Conservation (phyloP, 2,888 invertebrate genomes). For the Ryuthela nishihirai region DNA sequence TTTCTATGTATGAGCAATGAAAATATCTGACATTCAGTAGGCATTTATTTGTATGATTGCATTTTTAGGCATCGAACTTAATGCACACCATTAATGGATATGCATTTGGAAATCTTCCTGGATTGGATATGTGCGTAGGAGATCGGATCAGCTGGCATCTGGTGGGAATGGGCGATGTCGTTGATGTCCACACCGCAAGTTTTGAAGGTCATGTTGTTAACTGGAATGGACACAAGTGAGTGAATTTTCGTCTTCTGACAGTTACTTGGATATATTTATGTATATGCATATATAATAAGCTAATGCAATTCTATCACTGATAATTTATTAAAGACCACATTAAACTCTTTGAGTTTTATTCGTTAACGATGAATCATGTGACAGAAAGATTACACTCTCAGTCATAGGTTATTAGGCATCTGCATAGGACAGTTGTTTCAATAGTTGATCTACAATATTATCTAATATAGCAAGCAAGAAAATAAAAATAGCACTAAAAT, state of each 20-base stretch:
- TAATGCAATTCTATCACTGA: too few relatives aligned
- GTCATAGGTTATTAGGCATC: too few relatives aligned
- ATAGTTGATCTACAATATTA: too few relatives aligned
- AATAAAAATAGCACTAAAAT: too few relatives aligned
- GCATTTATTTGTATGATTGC: background rate
- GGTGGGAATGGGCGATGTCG: constrained; percentile 41
- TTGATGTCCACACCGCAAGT: constrained; percentile 38
- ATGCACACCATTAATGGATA: constrained; percentile 39
- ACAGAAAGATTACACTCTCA: too few relatives aligned
- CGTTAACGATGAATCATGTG: too few relatives aligned
- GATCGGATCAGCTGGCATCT: constrained; percentile 36
- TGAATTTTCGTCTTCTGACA: background rate
- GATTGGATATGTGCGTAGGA: constrained; percentile 22
- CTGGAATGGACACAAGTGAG: constrained; percentile 33
- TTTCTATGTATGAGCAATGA: background rate
- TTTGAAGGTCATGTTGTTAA: constrained; percentile 39
- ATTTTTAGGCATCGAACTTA: constrained; percentile 31
- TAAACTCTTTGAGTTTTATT: too few relatives aligned
- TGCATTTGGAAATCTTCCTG: constrained; percentile 33
- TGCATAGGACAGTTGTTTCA: too few relatives aligned
- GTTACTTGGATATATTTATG: background rate
- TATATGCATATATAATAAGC: background rate
- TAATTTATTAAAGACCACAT: too few relatives aligned
- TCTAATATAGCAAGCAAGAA: too few relatives aligned
- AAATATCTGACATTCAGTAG: background rate